Conservation (phyloP, 2,113 vertebrate genomes). For the Sphyrna mokarran region DNA sequence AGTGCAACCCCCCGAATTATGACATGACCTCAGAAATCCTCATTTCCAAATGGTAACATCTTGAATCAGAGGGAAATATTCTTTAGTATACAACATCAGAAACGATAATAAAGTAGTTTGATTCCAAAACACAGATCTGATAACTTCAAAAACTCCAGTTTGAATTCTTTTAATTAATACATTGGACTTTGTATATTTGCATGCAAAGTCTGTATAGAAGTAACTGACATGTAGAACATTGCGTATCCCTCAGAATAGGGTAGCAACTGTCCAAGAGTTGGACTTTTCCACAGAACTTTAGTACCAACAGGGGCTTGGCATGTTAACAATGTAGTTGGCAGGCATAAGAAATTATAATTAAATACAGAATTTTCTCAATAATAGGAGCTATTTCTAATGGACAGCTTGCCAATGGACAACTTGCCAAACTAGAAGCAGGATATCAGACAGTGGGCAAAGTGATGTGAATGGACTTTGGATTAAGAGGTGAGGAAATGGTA, state of each 20-base stretch:
- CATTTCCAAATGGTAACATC: too few relatives aligned
- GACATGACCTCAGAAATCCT: too few relatives aligned
- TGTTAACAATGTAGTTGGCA: neutral
- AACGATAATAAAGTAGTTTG: neutral
- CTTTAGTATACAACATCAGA: neutral
- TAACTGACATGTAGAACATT: neutral
- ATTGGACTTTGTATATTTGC: neutral
- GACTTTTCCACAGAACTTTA: too few relatives aligned
- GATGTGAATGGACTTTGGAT: too few relatives aligned
- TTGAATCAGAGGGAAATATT: neutral
- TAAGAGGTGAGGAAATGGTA: neutral
- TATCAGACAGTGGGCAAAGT: neutral
- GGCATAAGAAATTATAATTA: neutral
- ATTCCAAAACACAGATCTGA: neutral
- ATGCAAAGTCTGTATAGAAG: neutral
- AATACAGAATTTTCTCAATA: neutral
- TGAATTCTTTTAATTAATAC: neutral
- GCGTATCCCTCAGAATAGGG: neutral
- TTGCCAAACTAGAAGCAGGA: neutral
- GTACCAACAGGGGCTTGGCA: too few relatives aligned
- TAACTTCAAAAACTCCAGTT: neutral
- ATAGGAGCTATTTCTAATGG: neutral
- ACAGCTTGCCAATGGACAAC: neutral
- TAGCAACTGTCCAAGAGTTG: too few relatives aligned
- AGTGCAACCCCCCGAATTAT: too few relatives aligned